These are phyloP conservation scores for Myzus persicae DNA, from an alignment of 1,140 invertebrate species.

Conservation along the genomic window DNA sequence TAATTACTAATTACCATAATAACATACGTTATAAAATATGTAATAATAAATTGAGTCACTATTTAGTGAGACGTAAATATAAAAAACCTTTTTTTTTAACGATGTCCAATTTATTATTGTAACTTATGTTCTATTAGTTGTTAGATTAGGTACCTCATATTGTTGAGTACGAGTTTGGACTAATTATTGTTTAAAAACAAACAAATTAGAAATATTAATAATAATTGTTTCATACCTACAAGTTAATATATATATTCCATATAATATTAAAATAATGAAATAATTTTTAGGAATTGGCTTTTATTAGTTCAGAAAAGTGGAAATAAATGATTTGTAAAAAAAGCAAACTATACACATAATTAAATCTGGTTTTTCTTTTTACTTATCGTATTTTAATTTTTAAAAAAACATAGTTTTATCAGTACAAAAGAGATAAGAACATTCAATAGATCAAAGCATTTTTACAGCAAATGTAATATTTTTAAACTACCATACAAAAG, in stretches of 20 bases:
- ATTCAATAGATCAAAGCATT: background rate
- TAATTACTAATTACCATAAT: background rate
- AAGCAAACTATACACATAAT: background rate
- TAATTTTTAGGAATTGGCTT: background rate
- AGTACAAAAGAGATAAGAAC: background rate
- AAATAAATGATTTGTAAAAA: background rate
- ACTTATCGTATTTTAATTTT: background rate
- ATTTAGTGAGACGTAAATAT: background rate
- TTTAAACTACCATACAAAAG: background rate
- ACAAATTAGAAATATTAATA: background rate
- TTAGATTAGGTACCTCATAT: background rate
- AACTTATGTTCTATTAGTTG: background rate
- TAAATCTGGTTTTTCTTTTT: background rate
- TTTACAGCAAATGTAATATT: slow-evolving; percentile 23
- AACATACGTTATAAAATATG: background rate
- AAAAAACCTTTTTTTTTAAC: background rate
- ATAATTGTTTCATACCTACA: background rate
- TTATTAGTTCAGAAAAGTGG: slow-evolving; percentile 13
- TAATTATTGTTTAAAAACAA: background rate
- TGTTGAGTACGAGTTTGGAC: background rate
- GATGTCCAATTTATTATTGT: background rate
- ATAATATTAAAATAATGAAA: background rate
- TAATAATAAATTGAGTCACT: background rate
- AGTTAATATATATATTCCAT: background rate
- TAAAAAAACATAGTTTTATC: background rate